Evolutionary conservation across 1,140 invertebrate species (phyloP), one percentile per base, ranked within the genome.

Genomic region (Neodiprion virginianus): DNA sequence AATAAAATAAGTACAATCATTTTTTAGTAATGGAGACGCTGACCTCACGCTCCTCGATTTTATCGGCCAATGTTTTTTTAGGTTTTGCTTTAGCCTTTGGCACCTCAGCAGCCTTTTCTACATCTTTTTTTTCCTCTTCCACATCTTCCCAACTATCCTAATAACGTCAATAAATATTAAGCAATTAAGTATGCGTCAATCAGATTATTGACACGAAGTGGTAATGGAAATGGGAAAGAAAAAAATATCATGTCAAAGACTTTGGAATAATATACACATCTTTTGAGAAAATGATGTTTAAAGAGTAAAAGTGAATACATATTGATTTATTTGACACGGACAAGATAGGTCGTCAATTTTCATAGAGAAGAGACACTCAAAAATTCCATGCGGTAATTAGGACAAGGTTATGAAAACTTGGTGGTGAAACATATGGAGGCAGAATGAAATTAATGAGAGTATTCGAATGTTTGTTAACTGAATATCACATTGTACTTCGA

Each of bases 141-240:
- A 93, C 93, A 86, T 95, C 94, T 85, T 96, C 94, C 95, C 94
- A 96, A 86, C 93, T 95, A 80, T 96, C 94, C 94, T 96, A 86
- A 83, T 76, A 80, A 76, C 12, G 66, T 77, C 69, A 77, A 77
- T 14, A 76, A 76, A 76, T 68, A 17, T 12, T 40, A 40, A 40
- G 5, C 28, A 40, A 40, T 40, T 40, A 40, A 40, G 28, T 40
- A 40, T 40, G 5, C 28, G 28, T 40, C 5, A 40, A 40, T 40
- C 2, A 40, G 28, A 40, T 40, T 5, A 40, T 40, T 5, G 28
- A 40, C 28, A 40, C 1, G 28, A 40, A 40, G 28, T 5, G 28
- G 28, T 40, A 40, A 40, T 40, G 5, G 28, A 40, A 1, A 40
- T 40, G 1, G 28, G 28, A 40, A 40, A 40, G 28, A 40, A 5